Evolutionary conservation across 1,140 invertebrate genomes (phyloP).

Genomic region (Drosophila ogumai): DNA sequence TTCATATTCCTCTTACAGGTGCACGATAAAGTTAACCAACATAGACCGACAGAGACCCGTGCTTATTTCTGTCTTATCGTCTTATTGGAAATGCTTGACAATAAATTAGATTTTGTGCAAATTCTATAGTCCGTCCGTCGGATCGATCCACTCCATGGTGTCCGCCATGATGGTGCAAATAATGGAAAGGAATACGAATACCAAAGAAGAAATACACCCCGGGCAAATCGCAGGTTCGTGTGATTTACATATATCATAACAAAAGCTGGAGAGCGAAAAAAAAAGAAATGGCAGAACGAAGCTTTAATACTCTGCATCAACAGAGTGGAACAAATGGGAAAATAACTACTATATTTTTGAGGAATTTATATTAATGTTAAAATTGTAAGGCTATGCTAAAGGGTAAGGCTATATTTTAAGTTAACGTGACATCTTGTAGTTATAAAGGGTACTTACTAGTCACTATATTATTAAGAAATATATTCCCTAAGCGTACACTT

Average conservation of each 20-base stretch:
- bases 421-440: neutral
- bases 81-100: slow-evolving; percentile 68
- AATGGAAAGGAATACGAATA: slow-evolving; percentile 18
- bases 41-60: slow-evolving; percentile 26
- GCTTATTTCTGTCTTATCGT: slow-evolving; percentile 66
- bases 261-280: slow-evolving; percentile 6
- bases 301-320: slow-evolving; percentile 17
- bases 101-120: slow-evolving; percentile 81
- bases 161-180: slow-evolving; percentile 68
- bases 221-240: slow-evolving; percentile 53
- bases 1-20: slow-evolving; percentile 56
- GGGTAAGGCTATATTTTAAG: neutral
- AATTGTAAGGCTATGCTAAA: neutral
- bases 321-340: neutral
- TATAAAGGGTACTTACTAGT: neutral
- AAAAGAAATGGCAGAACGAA: slow-evolving; percentile 34
- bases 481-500: too few relatives aligned
- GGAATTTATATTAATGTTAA: neutral
- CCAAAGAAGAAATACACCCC: slow-evolving; percentile 35
- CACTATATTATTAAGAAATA: too few relatives aligned
- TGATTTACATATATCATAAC: slow-evolving; percentile 73
- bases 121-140: slow-evolving; percentile 43
- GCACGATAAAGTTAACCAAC: slow-evolving; percentile 64
- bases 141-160: slow-evolving; percentile 60
- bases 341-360: neutral